phyloP scores from a whole-genome alignment of 2,113 vertebrate species.

The Xerus inauris region DNA sequence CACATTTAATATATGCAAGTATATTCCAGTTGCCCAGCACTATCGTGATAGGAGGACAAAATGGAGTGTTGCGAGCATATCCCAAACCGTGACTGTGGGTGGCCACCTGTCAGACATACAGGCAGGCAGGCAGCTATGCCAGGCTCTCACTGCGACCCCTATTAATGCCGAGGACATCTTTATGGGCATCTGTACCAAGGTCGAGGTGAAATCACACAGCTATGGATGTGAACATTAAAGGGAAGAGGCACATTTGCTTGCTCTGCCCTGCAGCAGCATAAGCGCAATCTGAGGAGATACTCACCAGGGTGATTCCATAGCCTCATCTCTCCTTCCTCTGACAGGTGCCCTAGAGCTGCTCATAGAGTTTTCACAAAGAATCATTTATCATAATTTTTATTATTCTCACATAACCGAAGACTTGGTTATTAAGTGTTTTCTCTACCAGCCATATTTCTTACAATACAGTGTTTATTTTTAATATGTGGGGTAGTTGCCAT shows the following conservation, averaged over 20 bases:
- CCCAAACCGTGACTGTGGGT: neutral
- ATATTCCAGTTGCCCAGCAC: neutral
- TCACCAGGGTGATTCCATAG: neutral
- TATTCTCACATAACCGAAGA: neutral
- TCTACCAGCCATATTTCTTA: neutral
- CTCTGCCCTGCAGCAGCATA: neutral
- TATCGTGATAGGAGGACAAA: neutral
- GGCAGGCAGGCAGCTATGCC: neutral
- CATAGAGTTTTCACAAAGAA: slow-evolving; percentile 34
- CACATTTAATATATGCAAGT: too few species aligned
- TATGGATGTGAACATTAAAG: slow-evolving; percentile 40
- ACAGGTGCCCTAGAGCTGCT: neutral
- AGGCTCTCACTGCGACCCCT: neutral
- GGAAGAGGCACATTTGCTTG: neutral
- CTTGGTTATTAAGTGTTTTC: slow-evolving; percentile 17
- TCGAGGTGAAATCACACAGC: neutral
- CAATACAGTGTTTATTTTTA: neutral
- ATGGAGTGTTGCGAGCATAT: neutral
- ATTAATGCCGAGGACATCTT: neutral
- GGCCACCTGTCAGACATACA: neutral
- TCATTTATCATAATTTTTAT: slow-evolving; percentile 33
- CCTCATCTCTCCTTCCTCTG: slow-evolving; percentile 26
- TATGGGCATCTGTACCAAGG: neutral
- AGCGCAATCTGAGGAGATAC: neutral
- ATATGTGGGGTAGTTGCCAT: neutral